Base-by-base conservation (phyloP, 2,113 vertebrate species). In the Ariopsis seemanni region DNA sequence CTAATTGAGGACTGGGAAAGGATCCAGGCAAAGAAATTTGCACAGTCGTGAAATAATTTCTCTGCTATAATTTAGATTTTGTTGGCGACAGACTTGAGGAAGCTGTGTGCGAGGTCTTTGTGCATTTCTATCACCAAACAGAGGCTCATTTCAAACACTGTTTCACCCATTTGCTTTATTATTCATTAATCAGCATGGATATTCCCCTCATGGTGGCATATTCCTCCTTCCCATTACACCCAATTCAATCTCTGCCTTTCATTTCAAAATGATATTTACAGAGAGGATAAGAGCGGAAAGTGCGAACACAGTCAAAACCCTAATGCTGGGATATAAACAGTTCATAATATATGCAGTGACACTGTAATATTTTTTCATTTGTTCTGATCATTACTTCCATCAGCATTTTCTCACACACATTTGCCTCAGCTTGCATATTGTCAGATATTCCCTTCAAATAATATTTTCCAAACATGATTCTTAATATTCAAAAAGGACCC, bases 1-100 rank as follows among this genome's bases (percentile, higher is more conserved):
- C 84, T 91, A 91, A 92, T 89, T 90, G 90, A 87, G 84, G n/a
- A 87, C 88, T 75, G 89, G 90, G 91, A 91, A 25, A 58, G 30
- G 34, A 20, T 88, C 89, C 83, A 88, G 81, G 55, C 55, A 55
- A 80, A 84, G 55, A 91, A 91, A 91, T 88, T 77, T 89, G 89
- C 63, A 11, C 86, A 60, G 85, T 89, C 82, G 85, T 87, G 91
- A 90, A 84, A 89, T 65, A 82, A 42, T 42, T 89, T 87, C 90
- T 22, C 88, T 86, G 58, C 87, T 48, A 90, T 91, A 72, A 90
- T 91, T 91, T 87, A 91, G 89, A 82, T 91, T 71, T 83, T 6
- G 72, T 7, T 83, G 87, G 82, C 25, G 42, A 85, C 50, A 15
- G 60, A 75, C 81, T 77, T 57, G 91, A 82, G 87, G 55, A 60